Conservation (phyloP, 1,140 invertebrate species). For the Scaptomyza montana region DNA sequence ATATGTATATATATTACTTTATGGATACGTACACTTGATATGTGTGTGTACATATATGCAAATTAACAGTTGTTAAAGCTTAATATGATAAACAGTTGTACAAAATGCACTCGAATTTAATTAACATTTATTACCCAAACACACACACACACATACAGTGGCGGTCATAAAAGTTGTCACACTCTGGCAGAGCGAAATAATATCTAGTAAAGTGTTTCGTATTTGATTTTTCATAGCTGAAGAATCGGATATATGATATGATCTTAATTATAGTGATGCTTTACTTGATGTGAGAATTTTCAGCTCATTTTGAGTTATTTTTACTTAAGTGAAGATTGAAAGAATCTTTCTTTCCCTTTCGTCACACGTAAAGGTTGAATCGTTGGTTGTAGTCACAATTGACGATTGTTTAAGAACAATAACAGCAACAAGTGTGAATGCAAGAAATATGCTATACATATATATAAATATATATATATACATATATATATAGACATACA, state of each 20-base stretch:
- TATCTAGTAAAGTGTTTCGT: no score
- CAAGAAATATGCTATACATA: constrained; percentile 6
- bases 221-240: no score
- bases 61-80: neutral
- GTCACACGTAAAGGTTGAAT: constrained; percentile 19
- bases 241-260: no score
- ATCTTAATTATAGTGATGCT: no score
- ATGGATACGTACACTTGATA: neutral
- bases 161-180: constrained; percentile 10
- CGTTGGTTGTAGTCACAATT: no score
- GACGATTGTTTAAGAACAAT: constrained; percentile 18
- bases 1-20: neutral
- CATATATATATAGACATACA: neutral
- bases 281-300: no score
- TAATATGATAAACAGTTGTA: neutral
- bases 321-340: neutral
- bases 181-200: neutral
- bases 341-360: neutral
- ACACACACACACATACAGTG: neutral
- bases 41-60: neutral
- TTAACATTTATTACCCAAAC: neutral
- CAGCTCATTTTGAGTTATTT: neutral
- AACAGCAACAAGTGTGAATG: constrained; percentile 1
- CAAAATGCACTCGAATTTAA: no score
- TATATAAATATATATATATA: no score